Percentiles rank a stretch among this genome's conserved stretches.
phyloP scores from a whole-genome alignment of 2,888 invertebrate genomes.

The Gonocerus acuteangulatus region DNA sequence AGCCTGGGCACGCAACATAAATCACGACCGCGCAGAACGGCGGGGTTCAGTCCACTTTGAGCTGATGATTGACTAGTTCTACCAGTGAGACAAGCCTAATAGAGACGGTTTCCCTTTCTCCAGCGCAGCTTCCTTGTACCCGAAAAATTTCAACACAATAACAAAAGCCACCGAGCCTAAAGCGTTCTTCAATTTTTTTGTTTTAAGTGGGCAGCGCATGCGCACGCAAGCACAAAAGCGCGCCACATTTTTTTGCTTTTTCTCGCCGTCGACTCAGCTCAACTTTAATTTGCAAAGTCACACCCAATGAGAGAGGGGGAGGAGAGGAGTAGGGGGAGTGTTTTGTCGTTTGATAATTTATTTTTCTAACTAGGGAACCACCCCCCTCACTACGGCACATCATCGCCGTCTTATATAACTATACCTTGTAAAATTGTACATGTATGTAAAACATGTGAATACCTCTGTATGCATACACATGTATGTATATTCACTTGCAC shows the following conservation, averaged over 20 bases:
- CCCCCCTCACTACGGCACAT: conserved; percentile 19
- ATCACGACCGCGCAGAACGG: conserved; percentile 59
- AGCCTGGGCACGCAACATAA: conserved; percentile 62
- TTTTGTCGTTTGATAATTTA: conserved; percentile 27
- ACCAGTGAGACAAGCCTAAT: conserved; percentile 12
- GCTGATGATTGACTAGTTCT: conserved; percentile 49
- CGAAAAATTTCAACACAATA: conserved; percentile 14
- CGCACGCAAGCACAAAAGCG: conserved; percentile 23
- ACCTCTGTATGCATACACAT: conserved; percentile 15
- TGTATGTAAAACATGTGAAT: conserved; percentile 25
- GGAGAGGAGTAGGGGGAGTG: conserved; percentile 19
- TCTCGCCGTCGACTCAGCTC: conserved; percentile 23
- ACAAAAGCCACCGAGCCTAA: conserved; percentile 23
- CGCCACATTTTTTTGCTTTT: conserved; percentile 22
- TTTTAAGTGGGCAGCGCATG: conserved; percentile 12
- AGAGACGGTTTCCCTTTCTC: conserved; percentile 27
- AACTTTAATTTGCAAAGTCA: conserved; percentile 23
- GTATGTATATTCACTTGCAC: conserved; percentile 26
- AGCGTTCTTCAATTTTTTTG: conserved; percentile 8
- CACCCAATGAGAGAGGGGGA: conserved; percentile 17
- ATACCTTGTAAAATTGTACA: conserved; percentile 19
- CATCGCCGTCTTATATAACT: conserved; percentile 18
- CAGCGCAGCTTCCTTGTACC: conserved; percentile 24
- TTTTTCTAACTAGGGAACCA: conserved; percentile 24
- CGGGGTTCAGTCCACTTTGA: conserved; percentile 68